Evolutionary conservation across 2,888 invertebrate species (phyloP).

Genomic region (Agapostemon virescens): DNA sequence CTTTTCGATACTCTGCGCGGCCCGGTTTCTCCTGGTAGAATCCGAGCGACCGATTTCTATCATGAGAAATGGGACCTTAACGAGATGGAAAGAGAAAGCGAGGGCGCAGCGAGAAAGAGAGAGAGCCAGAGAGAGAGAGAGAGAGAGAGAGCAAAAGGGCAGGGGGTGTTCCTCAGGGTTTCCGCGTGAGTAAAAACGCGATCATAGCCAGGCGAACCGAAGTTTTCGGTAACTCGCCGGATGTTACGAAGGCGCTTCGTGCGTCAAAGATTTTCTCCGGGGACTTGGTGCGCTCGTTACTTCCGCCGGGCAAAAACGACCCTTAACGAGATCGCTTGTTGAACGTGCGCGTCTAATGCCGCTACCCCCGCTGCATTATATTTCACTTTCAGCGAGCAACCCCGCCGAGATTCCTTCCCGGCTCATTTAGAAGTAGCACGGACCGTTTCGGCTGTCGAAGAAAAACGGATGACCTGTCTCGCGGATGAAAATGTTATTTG

Average conservation of each 20-base stretch:
- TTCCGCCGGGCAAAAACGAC: conserved; percentile 49
- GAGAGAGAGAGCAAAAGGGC: no score
- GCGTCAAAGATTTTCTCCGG: conserved; percentile 55
- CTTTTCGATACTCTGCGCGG: conserved; percentile 58
- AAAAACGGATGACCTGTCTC: conserved; percentile 2
- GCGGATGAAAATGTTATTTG: conserved; percentile 8
- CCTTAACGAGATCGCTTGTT: conserved; percentile 59
- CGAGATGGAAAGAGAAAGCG: conserved; percentile 42
- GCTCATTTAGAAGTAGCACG: conserved; percentile 47
- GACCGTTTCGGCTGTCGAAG: conserved; percentile 26
- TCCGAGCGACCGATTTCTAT: conserved; percentile 38
- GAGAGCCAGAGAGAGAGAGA: background rate
- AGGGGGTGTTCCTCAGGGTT: background rate
- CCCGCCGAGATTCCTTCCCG: conserved; percentile 49
- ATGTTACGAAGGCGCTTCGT: conserved; percentile 33
- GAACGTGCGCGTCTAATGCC: conserved; percentile 47
- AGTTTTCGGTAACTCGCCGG: conserved; percentile 54
- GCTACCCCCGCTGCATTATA: conserved; percentile 47
- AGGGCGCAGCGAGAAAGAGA: background rate
- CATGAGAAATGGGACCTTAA: conserved; percentile 53
- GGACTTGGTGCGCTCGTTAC: conserved; percentile 53
- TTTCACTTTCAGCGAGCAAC: conserved; percentile 52
- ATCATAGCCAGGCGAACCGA: conserved; percentile 41
- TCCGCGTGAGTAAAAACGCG: conserved; percentile 23
- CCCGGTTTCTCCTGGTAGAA: conserved; percentile 42